Evolutionary conservation across 2,113 vertebrate species (phyloP), one percentile per base, ranked within the genome.

Genomic region (Pituophis catenifer): DNA sequence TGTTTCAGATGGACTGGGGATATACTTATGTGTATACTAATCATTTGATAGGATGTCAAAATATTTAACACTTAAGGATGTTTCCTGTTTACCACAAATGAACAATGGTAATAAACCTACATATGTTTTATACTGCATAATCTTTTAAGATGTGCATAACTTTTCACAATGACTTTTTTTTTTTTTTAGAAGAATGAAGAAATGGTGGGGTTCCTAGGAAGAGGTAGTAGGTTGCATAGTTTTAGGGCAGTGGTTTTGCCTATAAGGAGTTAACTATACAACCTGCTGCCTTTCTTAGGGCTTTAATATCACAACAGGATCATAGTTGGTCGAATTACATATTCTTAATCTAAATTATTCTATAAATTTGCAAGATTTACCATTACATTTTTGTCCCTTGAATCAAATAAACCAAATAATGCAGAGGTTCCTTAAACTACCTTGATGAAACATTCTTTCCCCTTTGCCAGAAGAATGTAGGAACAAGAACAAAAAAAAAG

Each of bases 181-280:
- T 65, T 88, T 53, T 87, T 94, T 91, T 92, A 91, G 97, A 97
- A 97, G 97, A 98, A 95, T 95, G 86, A 95, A 95, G 96, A 97
- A 95, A 89, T 88, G 2, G 59, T 96, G 98, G 97, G 75, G 97
- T 96, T 97, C 97, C 97, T 98, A 97, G 98, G 98, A 98, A 98
- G 98, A 98, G 97, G 98, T 98, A 98, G 98, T 98, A 98, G 98
- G 98, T 98, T 98, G 98, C 98, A 98, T 98, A 98, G 98, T 98
- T 98, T 98, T 98, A 98, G 97, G 98, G 98, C 98, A 98, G 98
- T 96, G 97, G 98, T 98, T 98, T 98, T 98, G 98, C 97, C 97
- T 97, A 94, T 95, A 97, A 97, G 98, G 97, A 97, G 98, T 96
- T 98, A 98, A 98, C 98, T 98, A 98, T 98, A 98, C 98, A 98